Evolutionary conservation across 2,113 vertebrate species (phyloP).

Genomic region (Tenrec ecaudatus): DNA sequence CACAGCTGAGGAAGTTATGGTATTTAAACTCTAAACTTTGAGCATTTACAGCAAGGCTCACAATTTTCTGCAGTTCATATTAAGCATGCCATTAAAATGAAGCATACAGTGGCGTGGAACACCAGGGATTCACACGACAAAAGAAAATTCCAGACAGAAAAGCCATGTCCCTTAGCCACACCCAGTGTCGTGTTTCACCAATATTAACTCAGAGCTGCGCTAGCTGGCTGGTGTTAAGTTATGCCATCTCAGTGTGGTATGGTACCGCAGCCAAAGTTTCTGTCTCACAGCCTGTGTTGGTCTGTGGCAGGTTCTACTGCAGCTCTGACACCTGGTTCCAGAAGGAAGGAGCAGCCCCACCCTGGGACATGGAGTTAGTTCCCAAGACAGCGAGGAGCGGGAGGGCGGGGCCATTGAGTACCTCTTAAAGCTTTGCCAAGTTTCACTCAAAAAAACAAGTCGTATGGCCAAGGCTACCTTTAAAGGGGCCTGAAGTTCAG

Average conservation of each 20-base stretch:
- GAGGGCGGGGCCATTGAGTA: background rate
- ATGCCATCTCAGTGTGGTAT: background rate
- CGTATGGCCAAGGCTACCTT: background rate
- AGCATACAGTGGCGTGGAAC: background rate
- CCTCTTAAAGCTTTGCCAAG: background rate
- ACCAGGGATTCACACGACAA: constrained; percentile 56
- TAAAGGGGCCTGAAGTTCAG: background rate
- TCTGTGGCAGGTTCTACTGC: background rate
- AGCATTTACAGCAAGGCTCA: background rate
- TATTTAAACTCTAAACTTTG: constrained; percentile 29
- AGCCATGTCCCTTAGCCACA: background rate
- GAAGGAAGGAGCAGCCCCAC: background rate
- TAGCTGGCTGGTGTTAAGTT: background rate
- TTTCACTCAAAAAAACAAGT: background rate
- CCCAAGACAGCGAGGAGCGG: background rate
- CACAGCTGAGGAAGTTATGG: background rate
- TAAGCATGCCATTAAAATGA: constrained; percentile 13
- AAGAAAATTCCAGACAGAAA: constrained; percentile 26
- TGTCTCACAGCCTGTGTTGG: background rate
- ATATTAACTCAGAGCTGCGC: background rate
- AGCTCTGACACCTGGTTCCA: background rate
- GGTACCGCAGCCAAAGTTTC: fast-evolving
- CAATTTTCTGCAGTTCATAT: background rate
- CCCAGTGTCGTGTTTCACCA: background rate
- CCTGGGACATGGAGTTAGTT: background rate